Base-by-base conservation (phyloP, 1,140 invertebrate species). In the Reticulitermes speratus region DNA sequence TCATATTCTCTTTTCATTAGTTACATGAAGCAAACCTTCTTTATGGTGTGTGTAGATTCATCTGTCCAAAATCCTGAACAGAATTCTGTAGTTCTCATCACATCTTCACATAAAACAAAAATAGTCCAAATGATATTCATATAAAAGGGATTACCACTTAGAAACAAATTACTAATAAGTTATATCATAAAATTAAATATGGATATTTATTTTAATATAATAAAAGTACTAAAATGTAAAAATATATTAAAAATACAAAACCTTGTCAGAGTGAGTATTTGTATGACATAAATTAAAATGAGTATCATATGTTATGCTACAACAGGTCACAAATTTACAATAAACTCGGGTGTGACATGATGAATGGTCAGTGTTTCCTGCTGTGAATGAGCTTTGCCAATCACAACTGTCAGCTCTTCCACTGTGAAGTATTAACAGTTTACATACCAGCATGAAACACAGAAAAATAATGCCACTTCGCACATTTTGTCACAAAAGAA, bases 161-260 rank as follows among this genome's bases (percentile, higher is more conserved):
- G 65, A 75, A 75, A 75, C 65, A 75, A 30, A 30, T n/a, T 75
- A 75, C 14, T 75, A 55, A 75, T 30, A 38, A 38, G 38, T 38
- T 38, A 30, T 75, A 75, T 8, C 65, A 75, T 75, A 75, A 75
- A 75, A 75, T 75, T n/a, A 75, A 75, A 75, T 75, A 75, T 75
- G 65, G 65, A 75, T 11, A 75, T 75, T 75, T 75, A 75, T 75
- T 75, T 75, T 30, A 75, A 75, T 75, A 75, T 75, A 75, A 75
- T 75, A 75, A 75, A 75, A 75, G 65, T 75, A 75, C 16, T 75
- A 75, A 55, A 55, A 55, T 55, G 52, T 55, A 55, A 75, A 75
- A 75, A 75, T 75, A 75, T 75, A 30, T 75, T 75, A 75, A 75
- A 55, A 75, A 75, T 75, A 75, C 65, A 75, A 75, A 75, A 75